Base-by-base conservation (phyloP, 2,113 vertebrate species). In the Microcebus lehilahytsara region DNA sequence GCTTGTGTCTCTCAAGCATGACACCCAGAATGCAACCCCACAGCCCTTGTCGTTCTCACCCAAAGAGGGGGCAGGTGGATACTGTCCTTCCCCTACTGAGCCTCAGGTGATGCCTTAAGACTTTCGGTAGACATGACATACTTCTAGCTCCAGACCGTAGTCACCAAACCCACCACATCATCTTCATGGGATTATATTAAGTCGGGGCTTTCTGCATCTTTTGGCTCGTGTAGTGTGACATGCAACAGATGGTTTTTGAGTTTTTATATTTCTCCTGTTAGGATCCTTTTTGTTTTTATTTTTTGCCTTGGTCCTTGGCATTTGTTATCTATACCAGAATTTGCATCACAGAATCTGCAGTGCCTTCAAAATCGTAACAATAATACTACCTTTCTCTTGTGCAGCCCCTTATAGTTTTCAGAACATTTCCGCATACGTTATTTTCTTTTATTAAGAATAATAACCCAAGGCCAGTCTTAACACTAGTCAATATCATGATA, bases 11-110 rank as follows among this genome's bases (percentile, higher is more conserved):
- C 89, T 67, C 81, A 56, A 7, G 12, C 13, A 6, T 20, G 58
- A 25, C 10, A 14, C 32, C 49, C n/a, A 37, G 51, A 77, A 62
- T 19, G 23, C 13, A n/a, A 4, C 40, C 14, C 10, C 32, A 74
- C 32, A 64, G 74, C 30, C 64, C 71, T 20, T 56, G 34, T 4
- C 58, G 19, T 16, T 25, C 83, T 89, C 32, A 78, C 66, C 32
- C 9, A 20, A 22, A 74, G 37, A 46, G 34, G 51, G 32, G 77
- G 12, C 5, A 0, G 30, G 6, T 6, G 27, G 64, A 22, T 12
- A 2, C 22, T 2, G 1, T 3, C 19, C 23, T 27, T 53, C 37
- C 14, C 12, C 19, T 5, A 1, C 34, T 0, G 1, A 72, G 22
- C 22, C n/a, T n/a, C 17, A 22, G 37, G 6, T 19, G 17, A 58